Base-by-base conservation (phyloP, 2,888 invertebrate species). In the Clostera curtula region DNA sequence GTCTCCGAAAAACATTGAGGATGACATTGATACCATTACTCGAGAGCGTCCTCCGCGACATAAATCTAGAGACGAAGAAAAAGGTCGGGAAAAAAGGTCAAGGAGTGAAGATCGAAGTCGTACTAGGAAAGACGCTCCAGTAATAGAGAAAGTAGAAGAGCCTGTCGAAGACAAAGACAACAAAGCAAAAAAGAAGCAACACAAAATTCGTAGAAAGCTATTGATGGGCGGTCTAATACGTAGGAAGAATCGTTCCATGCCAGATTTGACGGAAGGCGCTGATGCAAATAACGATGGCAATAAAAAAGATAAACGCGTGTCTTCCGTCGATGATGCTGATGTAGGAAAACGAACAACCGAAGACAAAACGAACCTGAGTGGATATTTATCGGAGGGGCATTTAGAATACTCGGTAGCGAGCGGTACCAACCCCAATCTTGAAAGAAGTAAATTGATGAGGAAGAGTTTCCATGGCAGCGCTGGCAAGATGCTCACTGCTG, bases 181-280 rank as follows among this genome's bases (percentile, higher is more conserved):
- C 32, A 92, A 92, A 56, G 86, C 89, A 11, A 90, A 90, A 25
- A 95, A 95, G 59, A 96, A 96, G 46, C 95, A 95, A 60, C 96
- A 96, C 57, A 95, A 95, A 75, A 93, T 96, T 22, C 84, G 95
- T 13, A 85, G 95, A 53, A 95, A 95, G 67, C 68, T 95, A 2
- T 62, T 96, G 4, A 95, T 96, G 95, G 95, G 95, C 7, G 95
- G 95, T 2, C 75, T 96, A 27, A 95, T 96, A 27, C 87, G 93
- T 35, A 85, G 95, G 14, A 96, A 96, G 65, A 96, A 96, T 60
- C 86, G 95, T 42, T 95, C 95, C 29, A 93, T 96, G 93, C 96
- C 96, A 1, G 96, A 96, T 76, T 79, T 96, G 24, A 91, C 95
- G 0, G 95, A 95, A 64, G 91, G 91, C 1, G 91, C 90, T 24